phyloP scores from a whole-genome alignment of 2,113 vertebrate species.

The Coryphaenoides rupestris region DNA sequence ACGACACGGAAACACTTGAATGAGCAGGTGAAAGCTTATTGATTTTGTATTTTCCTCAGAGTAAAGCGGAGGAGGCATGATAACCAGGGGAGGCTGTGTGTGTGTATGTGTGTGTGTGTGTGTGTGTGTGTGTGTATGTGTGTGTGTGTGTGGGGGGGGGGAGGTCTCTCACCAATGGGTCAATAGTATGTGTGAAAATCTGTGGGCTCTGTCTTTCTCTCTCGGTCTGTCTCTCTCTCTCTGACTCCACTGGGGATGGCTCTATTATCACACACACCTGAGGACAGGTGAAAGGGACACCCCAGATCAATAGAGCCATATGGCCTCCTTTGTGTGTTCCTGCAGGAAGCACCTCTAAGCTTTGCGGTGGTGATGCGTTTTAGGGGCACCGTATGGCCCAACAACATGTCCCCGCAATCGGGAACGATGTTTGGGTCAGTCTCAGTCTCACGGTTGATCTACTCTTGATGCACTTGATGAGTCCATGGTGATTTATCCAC shows the following conservation, averaged over 20 bases:
- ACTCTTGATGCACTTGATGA: neutral
- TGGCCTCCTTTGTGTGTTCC: too few species aligned
- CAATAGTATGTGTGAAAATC: conserved; percentile 18
- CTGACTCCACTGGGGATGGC: conserved; percentile 31
- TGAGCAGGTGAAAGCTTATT: conserved; percentile 48
- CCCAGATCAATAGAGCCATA: conserved; percentile 37
- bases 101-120: neutral
- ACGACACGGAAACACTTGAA: conserved; percentile 40
- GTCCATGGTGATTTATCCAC: neutral
- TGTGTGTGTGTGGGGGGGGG: neutral
- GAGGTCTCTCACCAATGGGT: conserved; percentile 34
- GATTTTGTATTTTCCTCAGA: conserved; percentile 70
- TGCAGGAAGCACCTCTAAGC: too few species aligned
- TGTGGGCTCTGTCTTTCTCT: neutral
- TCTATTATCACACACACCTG: conserved; percentile 50
- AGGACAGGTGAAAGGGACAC: conserved; percentile 38
- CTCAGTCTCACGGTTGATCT: neutral
- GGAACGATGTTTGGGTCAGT: neutral
- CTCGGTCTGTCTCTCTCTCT: conserved; percentile 8
- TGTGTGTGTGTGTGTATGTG: conserved; percentile 6
- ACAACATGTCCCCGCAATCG: too few species aligned
- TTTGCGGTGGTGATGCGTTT: too few species aligned
- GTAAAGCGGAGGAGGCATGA: conserved; percentile 40
- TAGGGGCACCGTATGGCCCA: too few species aligned
- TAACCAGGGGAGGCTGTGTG: conserved; percentile 1